Base-by-base conservation (phyloP, 2,797 vertebrate genomes). In the Crypturellus tataupa region DNA sequence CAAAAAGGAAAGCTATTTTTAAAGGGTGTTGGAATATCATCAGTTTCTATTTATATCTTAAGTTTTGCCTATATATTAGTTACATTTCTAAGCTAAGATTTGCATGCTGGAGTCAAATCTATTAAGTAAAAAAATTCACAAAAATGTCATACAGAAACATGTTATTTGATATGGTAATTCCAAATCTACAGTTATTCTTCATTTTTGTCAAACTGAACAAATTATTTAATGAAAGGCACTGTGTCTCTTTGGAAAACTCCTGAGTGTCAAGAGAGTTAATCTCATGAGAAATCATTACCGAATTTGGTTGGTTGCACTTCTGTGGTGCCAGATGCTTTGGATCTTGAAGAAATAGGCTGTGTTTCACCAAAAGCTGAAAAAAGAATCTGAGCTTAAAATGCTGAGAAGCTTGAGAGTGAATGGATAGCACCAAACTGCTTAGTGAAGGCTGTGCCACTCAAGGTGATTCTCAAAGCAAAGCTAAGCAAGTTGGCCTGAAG, bases 301-400 rank as follows among this genome's bases (percentile, higher is more conserved):
- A 89, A 59, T 90, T 6, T 95, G 80, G 89, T 95, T 90, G 95
- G 69, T 95, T 93, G 94, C 56, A 76, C 79, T 96, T 96, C 96
- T 94, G 49, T 44, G 76, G 84, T 89, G 86, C 83, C 75, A 96
- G 94, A 24, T 5, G 72, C 56, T 97, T 96, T 94, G 93, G 88
- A 90, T 97, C 94, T 95, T 63, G 96, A 94, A 95, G 97, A 93
- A 96, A 97, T 40, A 86, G 95, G 85, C 27, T 95, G 83, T 70
- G 87, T 97, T 97, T 96, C 95, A 94, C 93, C 96, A 94, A 95
- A 93, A 95, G 93, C 95, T 98, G 95, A 89, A 97, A 97, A 95
- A 96, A 96, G 39, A 97, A 93, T 37, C 87, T 62, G 71, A 82
- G 11, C 49, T 94, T 90, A 93, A 94, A 93, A 88, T 71, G 20